Evolutionary conservation across 2,797 vertebrate genomes (phyloP).

Genomic region (Myripristis jacobus): DNA sequence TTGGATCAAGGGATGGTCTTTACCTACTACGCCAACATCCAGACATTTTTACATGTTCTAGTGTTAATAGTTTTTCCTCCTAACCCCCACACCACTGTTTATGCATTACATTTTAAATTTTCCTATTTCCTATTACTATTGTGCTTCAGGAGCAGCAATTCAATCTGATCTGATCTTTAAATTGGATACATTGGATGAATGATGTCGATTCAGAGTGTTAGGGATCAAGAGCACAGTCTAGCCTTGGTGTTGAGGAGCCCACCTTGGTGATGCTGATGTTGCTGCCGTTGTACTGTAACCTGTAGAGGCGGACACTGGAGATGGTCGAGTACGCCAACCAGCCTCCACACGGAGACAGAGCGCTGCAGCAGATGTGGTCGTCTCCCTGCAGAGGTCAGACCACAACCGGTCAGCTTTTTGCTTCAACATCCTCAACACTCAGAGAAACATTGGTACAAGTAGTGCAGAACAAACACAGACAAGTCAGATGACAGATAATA

Average conservation of each 20-base stretch:
- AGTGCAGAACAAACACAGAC: background rate
- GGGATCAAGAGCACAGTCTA: too few species aligned
- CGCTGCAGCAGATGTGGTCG: conserved; percentile 91
- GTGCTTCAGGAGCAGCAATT: too few species aligned
- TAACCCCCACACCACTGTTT: too few species aligned
- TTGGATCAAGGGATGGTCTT: too few species aligned
- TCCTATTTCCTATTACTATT: too few species aligned
- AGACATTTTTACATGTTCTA: too few species aligned
- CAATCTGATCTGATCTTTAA: too few species aligned
- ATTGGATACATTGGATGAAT: too few species aligned
- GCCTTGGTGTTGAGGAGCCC: background rate
- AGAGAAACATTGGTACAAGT: background rate
- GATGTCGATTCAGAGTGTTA: too few species aligned
- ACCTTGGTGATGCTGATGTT: conserved; percentile 87
- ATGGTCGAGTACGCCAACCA: conserved; percentile 90
- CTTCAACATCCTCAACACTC: background rate
- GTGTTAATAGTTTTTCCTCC: too few species aligned
- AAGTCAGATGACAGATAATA: background rate
- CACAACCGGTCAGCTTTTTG: background rate
- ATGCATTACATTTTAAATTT: too few species aligned
- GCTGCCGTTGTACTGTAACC: conserved; percentile 74
- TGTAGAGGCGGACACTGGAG: conserved; percentile 87
- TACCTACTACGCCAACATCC: too few species aligned
- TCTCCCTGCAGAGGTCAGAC: conserved; percentile 83
- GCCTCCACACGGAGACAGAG: conserved; percentile 89